Conservation (phyloP, 2,113 vertebrate genomes). For the Brachyhypopomus occidentalis region DNA sequence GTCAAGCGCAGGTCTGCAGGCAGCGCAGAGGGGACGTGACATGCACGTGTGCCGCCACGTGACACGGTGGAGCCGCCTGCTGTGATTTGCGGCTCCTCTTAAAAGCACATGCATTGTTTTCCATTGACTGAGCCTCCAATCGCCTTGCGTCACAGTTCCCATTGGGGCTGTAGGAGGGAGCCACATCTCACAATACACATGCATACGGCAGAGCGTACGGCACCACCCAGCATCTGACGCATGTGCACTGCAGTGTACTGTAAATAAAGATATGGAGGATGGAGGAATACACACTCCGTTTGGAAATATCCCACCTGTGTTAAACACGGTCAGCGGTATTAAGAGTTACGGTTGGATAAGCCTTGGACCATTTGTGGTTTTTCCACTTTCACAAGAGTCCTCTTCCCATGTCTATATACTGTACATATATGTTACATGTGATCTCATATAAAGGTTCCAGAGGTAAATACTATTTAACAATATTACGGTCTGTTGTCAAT, state of each 20-base stretch:
- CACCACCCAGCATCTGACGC: too few relatives aligned
- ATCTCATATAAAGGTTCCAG: neutral
- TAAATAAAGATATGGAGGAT: too few relatives aligned
- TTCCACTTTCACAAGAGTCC: too few relatives aligned
- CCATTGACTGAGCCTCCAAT: conserved; percentile 1
- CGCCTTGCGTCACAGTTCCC: neutral
- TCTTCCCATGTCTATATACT: too few relatives aligned
- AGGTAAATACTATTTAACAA: neutral
- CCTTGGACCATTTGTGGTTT: too few relatives aligned
- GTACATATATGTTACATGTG: too few relatives aligned
- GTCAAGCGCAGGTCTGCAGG: neutral
- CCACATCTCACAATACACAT: neutral
- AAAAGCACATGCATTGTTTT: conserved; percentile 9
- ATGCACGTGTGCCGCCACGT: neutral
- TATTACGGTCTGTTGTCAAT: neutral
- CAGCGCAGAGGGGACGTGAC: neutral
- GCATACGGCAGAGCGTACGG: neutral
- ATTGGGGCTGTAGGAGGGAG: neutral
- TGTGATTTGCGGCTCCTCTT: neutral
- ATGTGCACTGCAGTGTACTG: too few relatives aligned
- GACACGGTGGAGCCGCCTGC: neutral
- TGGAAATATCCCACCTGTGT: too few relatives aligned
- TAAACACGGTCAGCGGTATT: too few relatives aligned
- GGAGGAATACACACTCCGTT: too few relatives aligned
- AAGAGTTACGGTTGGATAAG: too few relatives aligned